Evolutionary conservation across 1,140 invertebrate genomes (phyloP), one percentile per base, ranked within the genome.

Genomic region (Drosophila asahinai): DNA sequence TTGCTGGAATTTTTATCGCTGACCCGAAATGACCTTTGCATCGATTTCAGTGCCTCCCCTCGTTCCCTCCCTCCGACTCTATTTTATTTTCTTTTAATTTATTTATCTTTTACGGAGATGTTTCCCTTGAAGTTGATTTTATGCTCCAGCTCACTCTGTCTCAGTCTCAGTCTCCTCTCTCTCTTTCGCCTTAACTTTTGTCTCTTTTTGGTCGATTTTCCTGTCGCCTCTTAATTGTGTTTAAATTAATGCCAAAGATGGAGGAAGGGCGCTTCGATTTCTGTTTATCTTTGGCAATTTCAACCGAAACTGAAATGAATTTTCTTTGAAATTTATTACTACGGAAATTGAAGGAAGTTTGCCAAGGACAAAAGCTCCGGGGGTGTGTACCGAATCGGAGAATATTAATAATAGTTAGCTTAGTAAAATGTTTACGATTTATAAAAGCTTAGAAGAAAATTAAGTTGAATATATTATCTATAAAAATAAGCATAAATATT

Each of bases 221-320:
- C 47, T 64, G 65, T 78, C 77, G 75, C 77, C 65, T 63, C n/a
- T 64, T 79, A 78, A 79, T 79, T 79, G 76, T 78, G 45, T 71
- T 77, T 78, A 71, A 78, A 58, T 70, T 71, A 78, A 45, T 62
- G 51, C 36, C 3, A 30, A 55, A 15, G 22, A 8, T 30, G 74
- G 15, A n/a, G 30, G 40, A 9, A 9, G 17, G 43, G n/a, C 45
- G 27, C 42, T 67, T 67, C 75, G 36, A 78, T 63, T 72, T 64
- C 33, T 78, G 77, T 71, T 78, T 79, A 79, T 79, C 75, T 78
- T 79, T 54, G 30, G 66, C 12, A 71, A 60, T 72, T 60, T 52
- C 27, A 59, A 55, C 36, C 27, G 42, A 65, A 66, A 59, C 33
- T 66, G 45, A 36, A 77, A 78, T 71, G 36, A 43, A 47, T 63